Percentiles rank a stretch among this genome's conserved stretches.
Conservation (phyloP, 2,797 vertebrate genomes). For the Pagetopsis macropterus region DNA sequence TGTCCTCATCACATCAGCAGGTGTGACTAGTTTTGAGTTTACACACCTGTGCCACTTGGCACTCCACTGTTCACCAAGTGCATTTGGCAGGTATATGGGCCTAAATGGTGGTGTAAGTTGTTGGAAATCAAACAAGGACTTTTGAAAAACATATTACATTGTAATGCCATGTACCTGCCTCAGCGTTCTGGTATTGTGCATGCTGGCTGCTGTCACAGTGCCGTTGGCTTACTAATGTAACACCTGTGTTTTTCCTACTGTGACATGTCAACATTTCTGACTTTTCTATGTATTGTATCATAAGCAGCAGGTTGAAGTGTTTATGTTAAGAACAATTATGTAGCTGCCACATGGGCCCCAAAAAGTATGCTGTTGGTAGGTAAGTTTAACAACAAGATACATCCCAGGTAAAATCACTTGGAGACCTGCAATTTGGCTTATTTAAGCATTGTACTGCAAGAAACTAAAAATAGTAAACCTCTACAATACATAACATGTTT, state of each 20-base stretch:
- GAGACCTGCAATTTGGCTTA: background rate
- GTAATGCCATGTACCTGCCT: background rate
- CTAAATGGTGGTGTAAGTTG: background rate
- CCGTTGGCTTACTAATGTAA: too few relatives aligned
- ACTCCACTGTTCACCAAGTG: background rate
- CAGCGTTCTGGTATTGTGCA: background rate
- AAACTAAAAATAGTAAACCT: background rate
- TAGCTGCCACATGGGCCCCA: background rate
- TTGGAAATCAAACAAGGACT: background rate
- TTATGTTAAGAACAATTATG: background rate
- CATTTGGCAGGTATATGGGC: background rate
- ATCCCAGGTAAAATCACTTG: background rate
- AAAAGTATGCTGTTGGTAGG: background rate
- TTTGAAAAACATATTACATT: background rate
- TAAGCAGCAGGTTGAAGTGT: background rate
- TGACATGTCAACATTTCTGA: background rate
- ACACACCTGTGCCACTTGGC: constrained; percentile 19
- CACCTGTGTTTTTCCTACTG: background rate
- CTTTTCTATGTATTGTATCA: background rate
- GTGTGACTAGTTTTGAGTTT: constrained; percentile 19
- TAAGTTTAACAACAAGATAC: background rate
- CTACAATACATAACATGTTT: background rate
- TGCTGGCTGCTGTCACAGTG: background rate
- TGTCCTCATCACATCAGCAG: background rate
- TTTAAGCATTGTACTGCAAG: background rate